Base-by-base conservation (phyloP, 2,888 invertebrate species). In the Scaptomyza flava region DNA sequence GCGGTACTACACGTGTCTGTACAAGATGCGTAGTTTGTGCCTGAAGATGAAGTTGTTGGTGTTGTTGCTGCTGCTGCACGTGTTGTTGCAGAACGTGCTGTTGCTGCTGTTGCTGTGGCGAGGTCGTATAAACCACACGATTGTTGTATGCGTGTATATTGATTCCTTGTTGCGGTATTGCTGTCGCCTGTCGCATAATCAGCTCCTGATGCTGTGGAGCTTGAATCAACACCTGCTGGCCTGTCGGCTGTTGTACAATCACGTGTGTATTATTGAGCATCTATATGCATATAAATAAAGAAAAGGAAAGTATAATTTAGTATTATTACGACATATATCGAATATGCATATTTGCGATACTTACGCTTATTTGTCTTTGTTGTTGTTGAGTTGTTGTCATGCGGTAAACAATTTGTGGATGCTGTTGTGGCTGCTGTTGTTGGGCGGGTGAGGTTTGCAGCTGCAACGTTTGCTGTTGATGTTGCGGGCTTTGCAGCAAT, bases 191-290 rank as follows among this genome's bases (percentile, higher is more conserved):
- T 0, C 91, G 89, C 91, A 91, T 90, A 3, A 92, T 90, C 20
- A 92, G 83, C 47, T 91, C 91, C 54, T 88, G 90, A 33, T 91
- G 91, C 47, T 89, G 91, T 0, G 90, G 91, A 0, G 89, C 76
- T 45, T 91, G 91, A 54, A 91, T 91, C 9, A 91, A 63, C 5
- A 91, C 91, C 8, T 90, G 91, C n/a, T 90, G 91, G 6, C 87
- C 87, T 2, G 84, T 79, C 4, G 89, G 90, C 20, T 89, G 87
- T 43, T 90, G 88, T 20, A 91, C 91, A 34, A 91, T 87, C 17
- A 91, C 91, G 51, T 89, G 89, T 2, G 90, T 80, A 34, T 91
- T 90, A 68, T 89, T 89, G 0, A 91, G 62, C 68, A 90, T 81
- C 79, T 42, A 20, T 2, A 9, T 41, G 7, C 0, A 17, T 38